phyloP scores from a whole-genome alignment of 2,888 invertebrate genomes.

The Ectropis crepuscularia region DNA sequence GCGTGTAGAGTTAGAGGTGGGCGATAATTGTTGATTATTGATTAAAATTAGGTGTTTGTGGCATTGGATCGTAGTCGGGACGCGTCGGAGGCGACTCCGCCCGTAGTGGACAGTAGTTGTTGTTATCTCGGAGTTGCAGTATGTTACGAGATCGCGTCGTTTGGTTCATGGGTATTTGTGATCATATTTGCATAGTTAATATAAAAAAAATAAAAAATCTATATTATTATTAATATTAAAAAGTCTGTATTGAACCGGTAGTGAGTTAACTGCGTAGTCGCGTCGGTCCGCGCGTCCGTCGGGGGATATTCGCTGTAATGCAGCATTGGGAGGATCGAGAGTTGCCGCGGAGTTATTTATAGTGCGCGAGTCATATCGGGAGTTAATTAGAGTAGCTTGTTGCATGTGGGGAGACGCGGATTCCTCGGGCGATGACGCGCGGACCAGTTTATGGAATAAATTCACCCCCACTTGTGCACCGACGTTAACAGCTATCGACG shows the following conservation, averaged over 20 bases:
- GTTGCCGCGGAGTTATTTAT: constrained; percentile 57
- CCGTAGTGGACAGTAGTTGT: constrained; percentile 66
- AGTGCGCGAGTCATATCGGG: constrained; percentile 56
- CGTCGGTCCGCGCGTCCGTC: constrained; percentile 47
- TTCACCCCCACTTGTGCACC: constrained; percentile 72
- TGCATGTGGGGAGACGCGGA: constrained; percentile 31
- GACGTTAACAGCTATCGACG: constrained; percentile 65
- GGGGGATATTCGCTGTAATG: constrained; percentile 35
- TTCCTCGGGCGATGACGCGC: constrained; percentile 50
- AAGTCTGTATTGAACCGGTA: constrained; percentile 70
- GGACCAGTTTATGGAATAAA: constrained; percentile 50
- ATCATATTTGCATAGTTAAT: constrained; percentile 81
- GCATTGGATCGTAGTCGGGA: constrained; percentile 71
- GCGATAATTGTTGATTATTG: constrained; percentile 85
- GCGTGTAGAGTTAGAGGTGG: constrained; percentile 81
- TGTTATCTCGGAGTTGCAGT: constrained; percentile 67
- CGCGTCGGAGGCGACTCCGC: constrained; percentile 32
- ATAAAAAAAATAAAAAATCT: constrained; percentile 67
- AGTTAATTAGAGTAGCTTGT: constrained; percentile 55
- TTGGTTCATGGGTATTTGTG: constrained; percentile 81
- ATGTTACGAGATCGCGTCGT: constrained; percentile 73
- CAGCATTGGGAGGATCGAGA: constrained; percentile 46
- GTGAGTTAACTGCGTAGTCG: constrained; percentile 56
- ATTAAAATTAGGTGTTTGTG: constrained; percentile 82
- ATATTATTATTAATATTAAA: constrained; percentile 69